Evolutionary conservation across 2,113 vertebrate genomes (phyloP), one percentile per base, ranked within the genome.

Genomic region (Eudorcas thomsonii): DNA sequence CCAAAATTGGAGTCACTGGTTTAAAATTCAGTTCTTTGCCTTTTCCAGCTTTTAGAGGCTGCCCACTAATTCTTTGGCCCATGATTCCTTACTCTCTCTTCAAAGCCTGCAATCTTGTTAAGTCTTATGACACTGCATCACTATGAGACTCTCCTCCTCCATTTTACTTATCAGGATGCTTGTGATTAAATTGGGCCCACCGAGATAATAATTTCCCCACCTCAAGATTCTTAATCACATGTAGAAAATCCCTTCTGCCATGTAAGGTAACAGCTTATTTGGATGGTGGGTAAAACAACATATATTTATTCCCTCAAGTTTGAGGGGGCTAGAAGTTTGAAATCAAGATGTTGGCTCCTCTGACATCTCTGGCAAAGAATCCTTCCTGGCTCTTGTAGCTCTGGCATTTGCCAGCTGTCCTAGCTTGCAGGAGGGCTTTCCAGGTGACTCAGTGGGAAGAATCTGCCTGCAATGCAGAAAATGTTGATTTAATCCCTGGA

Each of bases 1-100:
- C 43, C 39, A 85, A 80, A 57, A 64, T 19, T 55, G 21, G 21
- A 62, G 45, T 28, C 21, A 39, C 21, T 48, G 28, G 6, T 13
- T 96, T 89, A 88, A 64, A 91, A 62, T 91, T 57, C 23, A 64
- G 50, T 91, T 55, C 52, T 33, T 85, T 74, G 9, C 10, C 4
- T 54, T 94, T 96, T 71, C 33, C 55, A 74, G 19, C 11, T 85
- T 71, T 39, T 36, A 30, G 10, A 89, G 25, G 19, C 16, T 94
- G 14, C 7, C 10, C 13, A 14, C 13, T 39, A 39, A 23, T 11
- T 84, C 25, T n/a, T 91, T 54, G 13, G 9, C 7, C 85, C 30
- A 36, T 4, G 62, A 55, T 45, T 28, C 33, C 48, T 84, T 55
- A 57, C 2, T 88, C 11, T 50, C 7, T 95, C 81, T 80, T 94